These are phyloP conservation scores for Drosophila orena DNA, from an alignment of 1,140 invertebrate species.

Conservation along the genomic window DNA sequence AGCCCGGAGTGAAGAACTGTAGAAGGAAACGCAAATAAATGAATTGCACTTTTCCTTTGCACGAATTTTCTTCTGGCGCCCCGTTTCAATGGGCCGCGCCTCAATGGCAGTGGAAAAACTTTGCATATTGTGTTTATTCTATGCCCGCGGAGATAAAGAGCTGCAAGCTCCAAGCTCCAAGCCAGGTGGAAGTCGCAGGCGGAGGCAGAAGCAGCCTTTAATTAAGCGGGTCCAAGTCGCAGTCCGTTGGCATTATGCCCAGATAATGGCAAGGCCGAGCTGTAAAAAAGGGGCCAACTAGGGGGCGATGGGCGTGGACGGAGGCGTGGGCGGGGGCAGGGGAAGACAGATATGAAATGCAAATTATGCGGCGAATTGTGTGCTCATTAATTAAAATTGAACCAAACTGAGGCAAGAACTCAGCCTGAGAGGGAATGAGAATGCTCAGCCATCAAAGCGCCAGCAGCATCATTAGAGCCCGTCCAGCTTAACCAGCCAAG, in stretches of 20 bases:
- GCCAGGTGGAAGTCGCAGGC: conserved; percentile 31
- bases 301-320: no score
- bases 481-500: conserved; percentile 10
- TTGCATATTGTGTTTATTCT: conserved; percentile 80
- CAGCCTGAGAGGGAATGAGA: conserved; percentile 1
- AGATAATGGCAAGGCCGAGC: conserved; percentile 69
- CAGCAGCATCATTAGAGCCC: conserved; percentile 56
- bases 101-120: conserved; percentile 72
- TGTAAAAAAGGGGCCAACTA: conserved; percentile 9
- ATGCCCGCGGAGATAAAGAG: conserved; percentile 67
- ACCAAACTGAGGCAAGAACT: conserved; percentile 55
- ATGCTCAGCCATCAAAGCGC: conserved; percentile 25
- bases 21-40: conserved; percentile 83
- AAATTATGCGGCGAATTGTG: conserved; percentile 79
- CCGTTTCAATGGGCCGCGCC: conserved; percentile 71
- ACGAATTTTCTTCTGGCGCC: conserved; percentile 52
- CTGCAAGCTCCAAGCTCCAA: conserved; percentile 34
- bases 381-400: conserved; percentile 83
- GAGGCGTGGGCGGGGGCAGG: background rate
- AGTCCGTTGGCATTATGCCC: conserved; percentile 67
- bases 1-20: conserved; percentile 31
- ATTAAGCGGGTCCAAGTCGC: conserved; percentile 76
- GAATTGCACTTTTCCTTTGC: conserved; percentile 82
- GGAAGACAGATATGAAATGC: conserved; percentile 52
- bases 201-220: conserved; percentile 48